A percentile compares a stretch with the other conserved stretches of the same genome.
These are phyloP conservation scores for Oophaga pumilio DNA, from an alignment of 2,113 vertebrate genomes.

Conservation along the genomic window DNA sequence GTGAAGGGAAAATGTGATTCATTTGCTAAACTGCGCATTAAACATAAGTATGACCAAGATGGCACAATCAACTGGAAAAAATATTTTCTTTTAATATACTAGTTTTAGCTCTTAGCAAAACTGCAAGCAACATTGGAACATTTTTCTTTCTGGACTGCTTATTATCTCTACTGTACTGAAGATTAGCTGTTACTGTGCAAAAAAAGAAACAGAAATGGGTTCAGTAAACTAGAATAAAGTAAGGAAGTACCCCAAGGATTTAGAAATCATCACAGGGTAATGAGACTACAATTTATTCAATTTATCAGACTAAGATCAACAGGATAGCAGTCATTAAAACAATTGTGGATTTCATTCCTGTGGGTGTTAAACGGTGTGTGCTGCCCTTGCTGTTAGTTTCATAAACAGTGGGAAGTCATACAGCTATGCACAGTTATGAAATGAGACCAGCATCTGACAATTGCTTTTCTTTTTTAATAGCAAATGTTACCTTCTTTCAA, in stretches of 20 bases:
- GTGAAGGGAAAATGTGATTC: conserved; percentile 73
- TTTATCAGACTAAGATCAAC: conserved; percentile 38
- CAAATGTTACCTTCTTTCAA: neutral
- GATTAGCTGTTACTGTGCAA: neutral
- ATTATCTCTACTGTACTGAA: conserved; percentile 20
- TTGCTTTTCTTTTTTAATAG: conserved; percentile 7
- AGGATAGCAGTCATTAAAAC: conserved; percentile 43
- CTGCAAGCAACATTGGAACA: neutral
- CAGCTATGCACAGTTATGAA: conserved; percentile 25
- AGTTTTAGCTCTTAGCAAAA: conserved; percentile 21
- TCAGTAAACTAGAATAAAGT: conserved; percentile 39
- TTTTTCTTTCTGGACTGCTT: conserved; percentile 3
- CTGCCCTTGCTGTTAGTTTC: conserved; percentile 44
- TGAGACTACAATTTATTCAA: conserved; percentile 48
- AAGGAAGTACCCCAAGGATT: conserved; percentile 41
- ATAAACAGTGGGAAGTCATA: conserved; percentile 39
- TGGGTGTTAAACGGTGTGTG: conserved; percentile 46
- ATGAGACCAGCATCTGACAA: conserved; percentile 36
- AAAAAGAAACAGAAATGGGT: conserved; percentile 24
- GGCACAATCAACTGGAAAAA: conserved; percentile 7
- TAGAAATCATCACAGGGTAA: conserved; percentile 48
- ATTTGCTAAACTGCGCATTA: conserved; percentile 65
- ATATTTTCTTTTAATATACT: conserved; percentile 36
- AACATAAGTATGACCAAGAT: conserved; percentile 69
- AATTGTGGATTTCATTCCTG: conserved; percentile 33